These are phyloP conservation scores for Cryptus armator DNA, from an alignment of 2,888 invertebrate species.

Conservation along the genomic window DNA sequence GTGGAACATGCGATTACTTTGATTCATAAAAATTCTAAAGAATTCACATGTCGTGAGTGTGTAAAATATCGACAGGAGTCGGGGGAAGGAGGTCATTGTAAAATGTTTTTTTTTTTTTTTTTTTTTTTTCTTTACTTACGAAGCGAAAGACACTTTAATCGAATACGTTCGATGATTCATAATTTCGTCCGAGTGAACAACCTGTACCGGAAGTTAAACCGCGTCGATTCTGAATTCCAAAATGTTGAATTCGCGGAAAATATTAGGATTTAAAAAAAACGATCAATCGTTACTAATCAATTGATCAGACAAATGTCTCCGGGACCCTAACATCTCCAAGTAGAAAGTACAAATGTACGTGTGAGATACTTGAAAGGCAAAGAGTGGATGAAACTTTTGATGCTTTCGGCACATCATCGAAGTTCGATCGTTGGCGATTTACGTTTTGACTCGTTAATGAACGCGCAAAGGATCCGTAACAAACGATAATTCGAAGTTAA, in stretches of 20 bases:
- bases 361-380: constrained; percentile 80
- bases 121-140: background rate
- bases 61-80: constrained; percentile 45
- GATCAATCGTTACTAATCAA: background rate
- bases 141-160: constrained; percentile 26
- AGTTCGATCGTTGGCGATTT: constrained; percentile 54
- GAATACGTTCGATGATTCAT: constrained; percentile 16
- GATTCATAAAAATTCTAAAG: constrained; percentile 34
- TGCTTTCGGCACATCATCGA: constrained; percentile 67
- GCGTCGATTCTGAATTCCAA: background rate
- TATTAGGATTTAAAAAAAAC: constrained; percentile 2
- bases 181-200: background rate
- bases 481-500: constrained; percentile 23
- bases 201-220: background rate
- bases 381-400: constrained; percentile 77
- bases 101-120: background rate
- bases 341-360: constrained; percentile 67
- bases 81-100: background rate
- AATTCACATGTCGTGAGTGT: constrained; percentile 32
- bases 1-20: constrained; percentile 39
- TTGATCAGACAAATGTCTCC: background rate
- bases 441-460: constrained; percentile 26
- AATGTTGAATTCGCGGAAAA: background rate
- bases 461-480: constrained; percentile 2
- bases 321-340: background rate